Evolutionary conservation across 1,140 invertebrate genomes (phyloP), one percentile per base, ranked within the genome.

Genomic region (Neodiprion fabricii): DNA sequence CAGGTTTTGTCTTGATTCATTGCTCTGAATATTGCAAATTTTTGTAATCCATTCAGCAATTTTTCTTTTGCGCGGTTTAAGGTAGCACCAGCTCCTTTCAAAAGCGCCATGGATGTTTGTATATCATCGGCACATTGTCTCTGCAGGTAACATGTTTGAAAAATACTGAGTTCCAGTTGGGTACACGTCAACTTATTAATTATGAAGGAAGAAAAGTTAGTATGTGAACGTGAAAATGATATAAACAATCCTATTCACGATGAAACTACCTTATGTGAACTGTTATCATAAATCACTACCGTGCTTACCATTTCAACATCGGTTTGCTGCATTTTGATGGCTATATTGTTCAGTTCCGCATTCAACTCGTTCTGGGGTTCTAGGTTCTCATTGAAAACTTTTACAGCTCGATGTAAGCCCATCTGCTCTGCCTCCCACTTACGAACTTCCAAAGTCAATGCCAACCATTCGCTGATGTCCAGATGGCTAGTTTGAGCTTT

Each of bases 401-500:
- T 76, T 49, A 85, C 10, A 78, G 84, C 83, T 49, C 79, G 79
- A 72, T 83, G 77, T n/a, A 85, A 72, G 75, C 71, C 78, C 67
- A 9, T 72, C 72, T 84, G 75, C 40, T 80, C 75, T 2, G 70
- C 69, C 79, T 86, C 82, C 47, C 82, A 71, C 72, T 85, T 85
- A 28, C 76, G 75, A 8, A 83, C 80, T 76, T 85, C 84, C 11
- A 87, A 72, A 17, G 75, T 68, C 67, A 85, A 76, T 74, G 76
- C 73, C 50, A 87, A 72, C 86, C 86, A 87, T 9, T 82, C 77
- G 23, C 48, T 80, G 0, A 84, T 67, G 73, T 85, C 79, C 70
- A 48, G 11, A 65, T 70, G 17, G 28, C 70, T 67, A 47, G 68
- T 40, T 47, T 61, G 67, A 48, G 67, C 10, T 40, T 74, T 48